Percentiles rank a stretch among this genome's conserved stretches.
Conservation (phyloP, 2,113 vertebrate species). For the Climacteris rufus region DNA sequence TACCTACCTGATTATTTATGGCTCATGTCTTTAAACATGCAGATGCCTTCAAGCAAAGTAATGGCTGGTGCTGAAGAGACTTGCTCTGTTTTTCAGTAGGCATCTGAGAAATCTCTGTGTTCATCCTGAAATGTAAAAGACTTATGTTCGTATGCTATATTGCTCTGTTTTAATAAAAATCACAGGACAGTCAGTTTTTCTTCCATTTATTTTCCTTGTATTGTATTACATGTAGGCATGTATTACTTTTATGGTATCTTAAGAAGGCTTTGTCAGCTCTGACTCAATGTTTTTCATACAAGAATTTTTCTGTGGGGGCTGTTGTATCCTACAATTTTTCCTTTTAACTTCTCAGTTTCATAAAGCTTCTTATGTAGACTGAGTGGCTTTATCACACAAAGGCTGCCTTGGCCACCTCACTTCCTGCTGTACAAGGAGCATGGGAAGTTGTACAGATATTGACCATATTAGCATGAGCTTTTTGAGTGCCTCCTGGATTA, state of each 20-base stretch:
- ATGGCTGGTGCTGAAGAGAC: neutral
- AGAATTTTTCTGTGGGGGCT: neutral
- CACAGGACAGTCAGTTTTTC: neutral
- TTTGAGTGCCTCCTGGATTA: neutral
- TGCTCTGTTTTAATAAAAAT: constrained; percentile 10
- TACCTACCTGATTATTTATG: neutral
- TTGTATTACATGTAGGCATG: too few relatives aligned
- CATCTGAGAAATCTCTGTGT: neutral
- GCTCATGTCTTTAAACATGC: neutral
- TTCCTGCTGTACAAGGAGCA: neutral
- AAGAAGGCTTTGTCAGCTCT: neutral
- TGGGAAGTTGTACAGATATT: neutral
- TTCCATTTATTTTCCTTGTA: constrained; percentile 5
- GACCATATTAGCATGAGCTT: neutral
- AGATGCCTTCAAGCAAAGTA: neutral
- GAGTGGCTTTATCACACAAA: neutral
- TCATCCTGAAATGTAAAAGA: neutral
- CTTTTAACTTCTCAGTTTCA: neutral
- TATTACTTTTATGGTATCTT: neutral
- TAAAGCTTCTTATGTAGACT: neutral
- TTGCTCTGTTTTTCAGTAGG: neutral
- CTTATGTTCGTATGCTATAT: neutral
- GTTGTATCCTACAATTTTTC: neutral
- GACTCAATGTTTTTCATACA: neutral
- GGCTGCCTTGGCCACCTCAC: neutral